phyloP scores from a whole-genome alignment of 2,113 vertebrate genomes.

The Cheirogaleus medius region DNA sequence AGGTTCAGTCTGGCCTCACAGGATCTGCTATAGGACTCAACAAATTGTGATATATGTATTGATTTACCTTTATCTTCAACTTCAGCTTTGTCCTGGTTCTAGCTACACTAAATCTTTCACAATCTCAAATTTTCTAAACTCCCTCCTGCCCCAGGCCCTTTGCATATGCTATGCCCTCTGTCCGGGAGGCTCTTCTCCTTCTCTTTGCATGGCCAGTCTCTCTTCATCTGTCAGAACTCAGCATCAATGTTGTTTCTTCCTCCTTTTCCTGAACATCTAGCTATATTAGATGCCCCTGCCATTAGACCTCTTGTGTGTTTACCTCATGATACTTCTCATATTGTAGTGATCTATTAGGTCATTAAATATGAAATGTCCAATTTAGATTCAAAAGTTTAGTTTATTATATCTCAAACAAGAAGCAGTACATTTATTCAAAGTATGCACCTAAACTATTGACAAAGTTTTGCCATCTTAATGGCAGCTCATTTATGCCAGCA shows the following conservation, averaged over 20 bases:
- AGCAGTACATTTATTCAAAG: no score
- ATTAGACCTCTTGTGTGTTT: neutral
- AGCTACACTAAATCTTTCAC: neutral
- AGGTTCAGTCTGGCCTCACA: neutral
- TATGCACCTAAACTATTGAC: no score
- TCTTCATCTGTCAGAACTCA: neutral
- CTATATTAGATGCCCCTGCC: neutral
- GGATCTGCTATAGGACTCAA: neutral
- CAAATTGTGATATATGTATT: neutral
- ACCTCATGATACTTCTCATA: neutral
- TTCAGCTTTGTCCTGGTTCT: neutral
- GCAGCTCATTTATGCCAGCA: no score
- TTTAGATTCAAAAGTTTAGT: no score
- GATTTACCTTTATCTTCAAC: neutral
- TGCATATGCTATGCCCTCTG: fast-evolving
- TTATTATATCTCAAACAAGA: no score
- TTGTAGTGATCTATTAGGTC: neutral
- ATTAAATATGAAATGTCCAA: no score
- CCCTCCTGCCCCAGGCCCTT: neutral
- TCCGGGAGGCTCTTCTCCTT: neutral
- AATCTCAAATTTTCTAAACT: neutral
- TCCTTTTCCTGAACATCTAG: neutral
- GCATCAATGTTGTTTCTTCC: neutral
- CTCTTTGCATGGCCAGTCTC: neutral
- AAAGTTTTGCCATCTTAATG: no score